phyloP scores from a whole-genome alignment of 64 coral and sea anemone genomes.

The Actinia equina region DNA sequence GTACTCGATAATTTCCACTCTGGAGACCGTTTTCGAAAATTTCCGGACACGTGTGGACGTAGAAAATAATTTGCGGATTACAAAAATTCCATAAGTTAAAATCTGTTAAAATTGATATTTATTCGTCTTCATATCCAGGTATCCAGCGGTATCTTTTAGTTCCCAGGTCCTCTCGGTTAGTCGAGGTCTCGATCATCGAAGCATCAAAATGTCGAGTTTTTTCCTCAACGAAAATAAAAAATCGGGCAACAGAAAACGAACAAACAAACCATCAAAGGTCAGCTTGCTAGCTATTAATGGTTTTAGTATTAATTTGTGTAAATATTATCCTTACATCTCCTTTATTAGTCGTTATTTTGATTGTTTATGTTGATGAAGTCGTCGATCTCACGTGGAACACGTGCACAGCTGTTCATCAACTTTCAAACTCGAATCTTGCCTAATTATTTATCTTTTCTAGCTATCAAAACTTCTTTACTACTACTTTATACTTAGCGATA shows the following conservation, averaged over 20 bases:
- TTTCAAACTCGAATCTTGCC: neutral
- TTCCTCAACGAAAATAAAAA: conserved; percentile 41
- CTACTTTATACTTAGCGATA: neutral
- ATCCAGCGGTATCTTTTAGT: neutral
- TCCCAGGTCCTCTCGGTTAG: neutral
- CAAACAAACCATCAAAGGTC: conserved; percentile 33
- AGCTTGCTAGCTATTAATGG: neutral
- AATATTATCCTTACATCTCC: neutral
- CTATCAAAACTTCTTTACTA: neutral
- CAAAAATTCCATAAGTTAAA: no score
- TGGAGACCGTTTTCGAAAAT: no score
- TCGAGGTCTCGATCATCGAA: neutral
- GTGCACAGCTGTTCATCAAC: neutral
- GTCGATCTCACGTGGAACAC: neutral
- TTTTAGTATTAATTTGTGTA: neutral
- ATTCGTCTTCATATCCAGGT: neutral
- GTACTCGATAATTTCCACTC: no score
- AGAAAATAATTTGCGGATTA: no score
- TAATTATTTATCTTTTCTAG: neutral
- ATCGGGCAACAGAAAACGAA: conserved; percentile 14
- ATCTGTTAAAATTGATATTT: no score
- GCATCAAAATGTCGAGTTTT: conserved; percentile 57
- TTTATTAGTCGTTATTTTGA: neutral
- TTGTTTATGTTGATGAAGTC: neutral
- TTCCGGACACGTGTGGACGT: no score